These are phyloP conservation scores for Alitta virens DNA, from an alignment of 2,888 invertebrate genomes.

Conservation along the genomic window DNA sequence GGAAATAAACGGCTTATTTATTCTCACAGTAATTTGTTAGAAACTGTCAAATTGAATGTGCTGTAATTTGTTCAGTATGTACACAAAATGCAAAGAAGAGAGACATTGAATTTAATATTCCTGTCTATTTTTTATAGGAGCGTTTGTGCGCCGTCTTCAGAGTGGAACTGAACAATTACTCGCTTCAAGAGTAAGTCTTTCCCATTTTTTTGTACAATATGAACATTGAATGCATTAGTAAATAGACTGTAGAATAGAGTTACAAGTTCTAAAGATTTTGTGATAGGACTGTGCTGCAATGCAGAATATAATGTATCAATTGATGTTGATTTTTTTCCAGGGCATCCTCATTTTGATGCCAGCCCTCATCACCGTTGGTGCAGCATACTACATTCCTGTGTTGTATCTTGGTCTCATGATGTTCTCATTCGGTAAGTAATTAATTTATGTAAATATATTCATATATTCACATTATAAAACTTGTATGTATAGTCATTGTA, in stretches of 20 bases:
- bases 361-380: constrained; percentile 80
- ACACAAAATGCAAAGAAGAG: too few species aligned
- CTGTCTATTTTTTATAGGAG: constrained; percentile 68
- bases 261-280: too few species aligned
- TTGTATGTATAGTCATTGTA: neutral
- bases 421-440: constrained; percentile 84
- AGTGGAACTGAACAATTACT: constrained; percentile 70
- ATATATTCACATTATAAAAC: too few species aligned
- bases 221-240: neutral
- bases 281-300: too few species aligned
- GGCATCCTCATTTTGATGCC: constrained; percentile 80
- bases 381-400: constrained; percentile 64
- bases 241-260: too few species aligned
- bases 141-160: constrained; percentile 78
- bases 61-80: too few species aligned
- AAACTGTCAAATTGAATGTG: too few species aligned
- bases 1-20: too few species aligned
- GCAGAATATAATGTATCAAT: too few species aligned
- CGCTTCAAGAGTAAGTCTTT: constrained; percentile 64
- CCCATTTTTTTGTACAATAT: neutral
- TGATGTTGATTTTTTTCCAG: constrained; percentile 33
- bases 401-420: constrained; percentile 81
- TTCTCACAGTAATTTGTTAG: too few species aligned
- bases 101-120: too few species aligned
- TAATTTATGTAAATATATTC: too few species aligned